These are phyloP conservation scores for Pseudococcus longispinus DNA, from an alignment of 2,888 invertebrate species.

Conservation along the genomic window DNA sequence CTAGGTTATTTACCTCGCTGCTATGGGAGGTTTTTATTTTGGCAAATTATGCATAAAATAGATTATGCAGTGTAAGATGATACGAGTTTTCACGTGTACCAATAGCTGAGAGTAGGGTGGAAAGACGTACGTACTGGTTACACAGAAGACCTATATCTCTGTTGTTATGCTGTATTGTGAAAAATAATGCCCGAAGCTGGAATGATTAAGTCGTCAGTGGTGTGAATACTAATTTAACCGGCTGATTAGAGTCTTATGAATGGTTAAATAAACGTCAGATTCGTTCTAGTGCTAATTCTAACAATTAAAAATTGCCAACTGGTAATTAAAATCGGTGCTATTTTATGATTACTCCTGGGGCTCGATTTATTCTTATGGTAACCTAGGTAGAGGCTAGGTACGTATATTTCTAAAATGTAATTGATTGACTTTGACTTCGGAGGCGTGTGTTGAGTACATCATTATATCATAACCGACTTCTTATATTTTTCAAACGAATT, in stretches of 20 bases:
- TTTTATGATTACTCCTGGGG: neutral
- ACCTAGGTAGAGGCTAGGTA: neutral
- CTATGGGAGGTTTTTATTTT: neutral
- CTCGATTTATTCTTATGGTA: neutral
- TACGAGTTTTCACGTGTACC: too few species aligned
- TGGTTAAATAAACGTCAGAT: neutral
- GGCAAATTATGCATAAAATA: neutral
- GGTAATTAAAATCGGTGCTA: neutral
- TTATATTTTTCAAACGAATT: neutral
- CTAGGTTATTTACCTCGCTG: conserved; percentile 25
- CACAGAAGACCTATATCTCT: neutral
- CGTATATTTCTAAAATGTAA: neutral
- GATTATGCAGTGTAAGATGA: too few species aligned
- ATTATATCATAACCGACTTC: neutral
- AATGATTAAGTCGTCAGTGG: conserved; percentile 34
- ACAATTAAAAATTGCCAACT: conserved; percentile 30
- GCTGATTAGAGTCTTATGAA: neutral
- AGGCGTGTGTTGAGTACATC: neutral
- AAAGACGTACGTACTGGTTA: neutral
- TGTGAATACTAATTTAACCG: conserved; percentile 9
- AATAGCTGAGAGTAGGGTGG: neutral
- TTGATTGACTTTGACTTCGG: conserved; percentile 12
- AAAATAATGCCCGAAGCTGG: neutral
- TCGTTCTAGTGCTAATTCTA: neutral
- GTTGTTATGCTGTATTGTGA: neutral